Conservation (phyloP, 2,797 vertebrate genomes). For the Lepidocolaptes lacrymiger region DNA sequence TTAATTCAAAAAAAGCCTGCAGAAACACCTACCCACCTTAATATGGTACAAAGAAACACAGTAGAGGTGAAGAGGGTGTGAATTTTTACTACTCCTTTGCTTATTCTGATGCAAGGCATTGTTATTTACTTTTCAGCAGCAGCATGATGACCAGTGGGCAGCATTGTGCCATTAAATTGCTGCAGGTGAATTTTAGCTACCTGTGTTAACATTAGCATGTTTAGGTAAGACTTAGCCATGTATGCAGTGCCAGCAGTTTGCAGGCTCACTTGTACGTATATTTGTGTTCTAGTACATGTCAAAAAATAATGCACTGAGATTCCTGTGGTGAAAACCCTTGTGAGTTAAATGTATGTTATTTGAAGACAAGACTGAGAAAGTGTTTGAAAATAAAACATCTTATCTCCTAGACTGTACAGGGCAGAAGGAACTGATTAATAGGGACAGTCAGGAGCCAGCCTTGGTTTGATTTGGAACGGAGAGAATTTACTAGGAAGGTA, state of each 20-base stretch:
- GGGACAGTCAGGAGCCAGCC: not conserved
- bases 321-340: not conserved
- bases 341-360: not conserved
- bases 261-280: not conserved
- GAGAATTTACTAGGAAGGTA: not conserved
- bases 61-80: not conserved
- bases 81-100: not conserved
- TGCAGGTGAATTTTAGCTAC: not conserved
- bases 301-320: not conserved
- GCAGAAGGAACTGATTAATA: not conserved
- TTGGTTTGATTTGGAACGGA: not conserved
- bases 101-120: not conserved
- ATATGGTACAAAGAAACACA: not conserved
- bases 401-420: not conserved
- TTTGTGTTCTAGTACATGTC: not conserved
- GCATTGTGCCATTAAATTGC: not conserved
- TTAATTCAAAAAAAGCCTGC: not conserved
- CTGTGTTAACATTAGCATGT: not conserved
- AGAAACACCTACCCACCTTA: not conserved
- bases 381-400: not conserved
- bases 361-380: not conserved
- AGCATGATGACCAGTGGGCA: not conserved
- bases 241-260: not conserved
- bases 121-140: not conserved
- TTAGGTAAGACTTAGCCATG: not conserved